A percentile compares a stretch with the other conserved stretches of the same genome.
Conservation (phyloP, 2,797 vertebrate species). For the Falco cherrug region DNA sequence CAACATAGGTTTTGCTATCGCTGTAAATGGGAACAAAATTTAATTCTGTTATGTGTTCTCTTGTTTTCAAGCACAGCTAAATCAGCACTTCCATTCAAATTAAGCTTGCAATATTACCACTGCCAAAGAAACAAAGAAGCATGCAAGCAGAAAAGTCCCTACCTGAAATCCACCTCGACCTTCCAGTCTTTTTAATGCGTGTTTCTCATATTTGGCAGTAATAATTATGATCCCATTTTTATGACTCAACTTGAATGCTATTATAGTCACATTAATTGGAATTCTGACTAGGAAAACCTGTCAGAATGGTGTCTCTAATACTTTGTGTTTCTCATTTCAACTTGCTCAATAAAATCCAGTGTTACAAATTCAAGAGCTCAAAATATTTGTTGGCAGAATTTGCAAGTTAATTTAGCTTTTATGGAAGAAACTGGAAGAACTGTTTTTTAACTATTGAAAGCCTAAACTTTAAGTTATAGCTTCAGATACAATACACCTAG, state of each 20-base stretch:
- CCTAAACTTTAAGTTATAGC: neutral
- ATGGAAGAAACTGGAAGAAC: neutral
- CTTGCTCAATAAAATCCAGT: conserved; percentile 8
- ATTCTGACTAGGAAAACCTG: neutral
- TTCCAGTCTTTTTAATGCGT: neutral
- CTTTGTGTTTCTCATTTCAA: neutral
- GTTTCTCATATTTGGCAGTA: neutral
- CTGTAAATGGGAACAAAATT: neutral
- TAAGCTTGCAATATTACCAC: neutral
- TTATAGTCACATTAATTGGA: neutral
- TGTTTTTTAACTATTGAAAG: neutral
- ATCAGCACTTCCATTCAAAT: neutral
- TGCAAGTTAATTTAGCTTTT: neutral
- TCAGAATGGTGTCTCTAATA: neutral
- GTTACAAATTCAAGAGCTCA: neutral
- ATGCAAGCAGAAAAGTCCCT: neutral
- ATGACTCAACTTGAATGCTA: neutral
- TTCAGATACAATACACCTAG: neutral
- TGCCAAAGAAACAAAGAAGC: neutral
- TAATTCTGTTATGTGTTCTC: neutral
- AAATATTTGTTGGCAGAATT: neutral
- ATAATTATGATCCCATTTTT: neutral
- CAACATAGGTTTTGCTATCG: neutral
- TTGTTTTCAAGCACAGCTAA: neutral
- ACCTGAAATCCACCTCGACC: neutral